Evolutionary conservation across 1,140 invertebrate species (phyloP).

Genomic region (Drosophila rufa): DNA sequence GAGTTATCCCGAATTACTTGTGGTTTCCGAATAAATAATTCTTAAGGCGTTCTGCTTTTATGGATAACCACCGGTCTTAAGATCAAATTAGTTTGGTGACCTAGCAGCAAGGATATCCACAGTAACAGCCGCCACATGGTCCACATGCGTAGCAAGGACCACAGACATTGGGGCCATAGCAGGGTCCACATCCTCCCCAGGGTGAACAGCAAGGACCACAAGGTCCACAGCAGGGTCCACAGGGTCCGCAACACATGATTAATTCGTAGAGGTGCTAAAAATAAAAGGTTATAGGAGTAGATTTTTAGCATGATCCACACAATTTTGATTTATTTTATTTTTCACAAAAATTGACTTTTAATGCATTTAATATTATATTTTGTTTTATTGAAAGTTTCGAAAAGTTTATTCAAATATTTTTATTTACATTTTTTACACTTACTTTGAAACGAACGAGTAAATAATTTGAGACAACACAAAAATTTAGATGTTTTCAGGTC

Average conservation of each 20-base stretch:
- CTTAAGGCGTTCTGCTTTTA: too few relatives aligned
- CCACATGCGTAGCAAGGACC: slow-evolving; percentile 25
- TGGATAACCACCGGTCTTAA: too few relatives aligned
- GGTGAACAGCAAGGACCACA: slow-evolving; percentile 14
- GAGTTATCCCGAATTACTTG: not conserved
- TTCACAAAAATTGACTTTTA: too few relatives aligned
- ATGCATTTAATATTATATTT: too few relatives aligned
- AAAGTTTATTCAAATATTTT: too few relatives aligned
- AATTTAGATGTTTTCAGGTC: slow-evolving; percentile 25
- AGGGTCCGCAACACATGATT: slow-evolving; percentile 26
- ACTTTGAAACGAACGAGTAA: slow-evolving; percentile 10
- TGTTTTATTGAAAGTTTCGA: too few relatives aligned
- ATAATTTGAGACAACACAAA: slow-evolving; percentile 26
- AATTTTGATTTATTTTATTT: too few relatives aligned
- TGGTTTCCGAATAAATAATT: not conserved
- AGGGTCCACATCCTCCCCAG: slow-evolving; percentile 17
- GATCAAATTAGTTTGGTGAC: too few relatives aligned
- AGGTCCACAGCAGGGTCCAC: slow-evolving; percentile 18
- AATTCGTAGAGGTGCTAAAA: slow-evolving; percentile 5
- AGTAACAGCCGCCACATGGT: slow-evolving; percentile 20
- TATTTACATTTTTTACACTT: not conserved
- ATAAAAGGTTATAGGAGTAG: not conserved
- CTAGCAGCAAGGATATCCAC: slow-evolving; percentile 22
- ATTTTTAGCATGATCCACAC: too few relatives aligned
- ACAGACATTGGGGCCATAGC: slow-evolving; percentile 19